Percentiles rank a stretch among this genome's conserved stretches.
Evolutionary conservation across 1,140 invertebrate genomes (phyloP).

Genomic region (Notospermus geniculatus): DNA sequence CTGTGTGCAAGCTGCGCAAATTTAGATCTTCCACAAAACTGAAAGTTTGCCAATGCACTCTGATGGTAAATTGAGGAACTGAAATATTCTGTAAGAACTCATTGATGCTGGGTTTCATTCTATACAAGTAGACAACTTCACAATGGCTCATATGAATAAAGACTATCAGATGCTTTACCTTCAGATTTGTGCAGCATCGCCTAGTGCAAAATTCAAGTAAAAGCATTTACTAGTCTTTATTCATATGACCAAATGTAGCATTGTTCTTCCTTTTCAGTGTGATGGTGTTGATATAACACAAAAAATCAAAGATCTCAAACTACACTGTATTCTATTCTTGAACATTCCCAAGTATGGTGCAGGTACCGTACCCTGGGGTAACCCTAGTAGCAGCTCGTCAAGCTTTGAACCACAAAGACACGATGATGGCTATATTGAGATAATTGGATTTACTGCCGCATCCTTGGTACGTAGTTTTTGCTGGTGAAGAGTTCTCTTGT

Average conservation of each 20-base stretch:
- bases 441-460: slow-evolving; percentile 95
- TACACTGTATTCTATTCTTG: slow-evolving; percentile 92
- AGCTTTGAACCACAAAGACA: slow-evolving; percentile 56
- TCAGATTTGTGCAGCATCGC: too few species aligned
- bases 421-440: slow-evolving; percentile 90
- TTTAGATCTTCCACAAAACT: slow-evolving; percentile 2
- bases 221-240: too few species aligned
- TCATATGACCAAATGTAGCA: too few species aligned
- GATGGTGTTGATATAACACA: slow-evolving; percentile 91
- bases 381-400: slow-evolving; percentile 43
- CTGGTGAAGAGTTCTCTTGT: neutral
- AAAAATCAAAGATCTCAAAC: slow-evolving; percentile 87
- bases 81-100: too few species aligned
- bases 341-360: slow-evolving; percentile 96
- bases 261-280: slow-evolving; percentile 71
- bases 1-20: slow-evolving; percentile 3
- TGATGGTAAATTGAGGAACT: too few species aligned
- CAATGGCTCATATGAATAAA: too few species aligned
- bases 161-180: too few species aligned
- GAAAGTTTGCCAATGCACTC: too few species aligned
- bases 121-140: too few species aligned
- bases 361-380: slow-evolving; percentile 93
- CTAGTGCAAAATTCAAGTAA: too few species aligned
- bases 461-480: slow-evolving; percentile 71
- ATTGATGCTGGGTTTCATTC: too few species aligned